Base-by-base conservation (phyloP, 1,140 invertebrate species). In the Aporrectodea caliginosa region DNA sequence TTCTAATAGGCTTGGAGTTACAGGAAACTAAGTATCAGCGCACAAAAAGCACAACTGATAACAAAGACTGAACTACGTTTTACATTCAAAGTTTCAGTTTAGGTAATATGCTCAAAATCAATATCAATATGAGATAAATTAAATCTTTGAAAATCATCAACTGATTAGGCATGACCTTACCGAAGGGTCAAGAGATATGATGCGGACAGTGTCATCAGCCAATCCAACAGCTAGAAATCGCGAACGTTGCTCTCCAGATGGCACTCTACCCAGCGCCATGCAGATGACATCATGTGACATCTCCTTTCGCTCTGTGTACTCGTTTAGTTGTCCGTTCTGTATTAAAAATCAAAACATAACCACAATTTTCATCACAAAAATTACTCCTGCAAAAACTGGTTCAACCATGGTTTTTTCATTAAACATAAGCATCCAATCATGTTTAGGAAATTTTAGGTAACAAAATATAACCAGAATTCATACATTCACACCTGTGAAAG, bases 191-290 rank as follows among this genome's bases (percentile, higher is more conserved):
- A 99, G 89, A 0, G 97, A 99, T 58, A 99, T 96, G 74, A 99
- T 97, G 82, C 97, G 91, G 33, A 99, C 98, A 32, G 98, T 99
- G 84, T 96, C 96, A 83, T 99, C 98, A 34, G 94, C 92, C 12
- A 99, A 89, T 16, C 98, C 98, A 16, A 99, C 97, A 81, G 97
- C 97, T 78, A 99, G 90, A 86, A 99, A 99, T 89, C 96, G 93
- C 0, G 94, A 97, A 81, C 97, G 90, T 84, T 98, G 95, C 88
- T 99, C 98, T 31, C 97, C 97, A 22, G 92, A 90, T 0, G 97
- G 95, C 0, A 99, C 96, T 77, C 94, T 94, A 0, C 95, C 97
- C 35, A 99, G 86, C 0, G 96, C 97, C 98, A 99, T 99, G 84
- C 98, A 99, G 81, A 98, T 93, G 0, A 99, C 96, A 87, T 99